Evolutionary conservation across 2,113 vertebrate genomes (phyloP).

Genomic region (Syngnathoides biaculeatus): DNA sequence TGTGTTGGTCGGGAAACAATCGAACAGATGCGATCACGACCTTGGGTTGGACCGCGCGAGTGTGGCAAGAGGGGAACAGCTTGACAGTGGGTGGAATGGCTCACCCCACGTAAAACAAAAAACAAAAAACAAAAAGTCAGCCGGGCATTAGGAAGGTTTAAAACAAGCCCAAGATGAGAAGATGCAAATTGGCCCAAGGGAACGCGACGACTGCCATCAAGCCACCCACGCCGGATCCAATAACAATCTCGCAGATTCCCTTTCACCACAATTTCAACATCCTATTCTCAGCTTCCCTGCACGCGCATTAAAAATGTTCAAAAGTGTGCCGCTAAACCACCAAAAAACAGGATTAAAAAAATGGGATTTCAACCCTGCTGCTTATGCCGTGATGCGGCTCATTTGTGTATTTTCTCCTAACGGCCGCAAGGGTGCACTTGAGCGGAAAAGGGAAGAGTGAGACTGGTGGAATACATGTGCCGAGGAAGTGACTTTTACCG

Average conservation of each 20-base stretch:
- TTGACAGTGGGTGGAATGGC: slow-evolving; percentile 66
- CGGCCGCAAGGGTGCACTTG: too few relatives aligned
- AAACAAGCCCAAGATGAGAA: slow-evolving; percentile 35
- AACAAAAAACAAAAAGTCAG: slow-evolving; percentile 52
- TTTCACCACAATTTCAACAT: background rate
- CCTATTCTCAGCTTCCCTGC: background rate
- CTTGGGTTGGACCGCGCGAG: slow-evolving; percentile 38
- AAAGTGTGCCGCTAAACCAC: background rate
- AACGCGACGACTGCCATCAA: slow-evolving; percentile 45
- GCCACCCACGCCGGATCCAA: background rate
- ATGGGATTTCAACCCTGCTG: too few relatives aligned
- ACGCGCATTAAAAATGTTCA: background rate
- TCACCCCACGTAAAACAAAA: slow-evolving; percentile 34
- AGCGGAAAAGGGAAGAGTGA: too few relatives aligned
- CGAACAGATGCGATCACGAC: slow-evolving; percentile 55
- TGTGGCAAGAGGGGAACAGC: slow-evolving; percentile 51
- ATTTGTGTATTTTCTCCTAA: too few relatives aligned
- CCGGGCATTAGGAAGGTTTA: slow-evolving; percentile 33
- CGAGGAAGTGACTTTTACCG: too few relatives aligned
- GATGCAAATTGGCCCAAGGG: slow-evolving; percentile 41
- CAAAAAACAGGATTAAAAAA: too few relatives aligned
- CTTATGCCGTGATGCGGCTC: too few relatives aligned
- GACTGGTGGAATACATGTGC: too few relatives aligned
- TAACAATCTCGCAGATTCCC: background rate
- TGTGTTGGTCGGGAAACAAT: slow-evolving; percentile 33